Base-by-base conservation (phyloP, 2,888 invertebrate species). In the Holacanthella duospinosa region DNA sequence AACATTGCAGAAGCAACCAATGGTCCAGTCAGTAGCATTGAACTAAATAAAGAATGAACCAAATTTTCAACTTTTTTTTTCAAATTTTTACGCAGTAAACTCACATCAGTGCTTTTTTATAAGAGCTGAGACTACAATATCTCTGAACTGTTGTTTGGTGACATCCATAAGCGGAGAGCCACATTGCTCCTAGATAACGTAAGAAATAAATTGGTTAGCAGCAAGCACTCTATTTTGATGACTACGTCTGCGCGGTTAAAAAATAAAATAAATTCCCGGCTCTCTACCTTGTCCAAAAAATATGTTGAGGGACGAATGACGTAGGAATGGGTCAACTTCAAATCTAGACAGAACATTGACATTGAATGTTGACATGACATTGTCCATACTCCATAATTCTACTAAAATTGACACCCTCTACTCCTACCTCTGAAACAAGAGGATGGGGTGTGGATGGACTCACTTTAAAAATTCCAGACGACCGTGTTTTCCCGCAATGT, bases 131-230 rank as follows among this genome's bases (percentile, higher is more conserved):
- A 58, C 71, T 71, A 61, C 72, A 74, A 55, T 74, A 74, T 16
- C 74, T 56, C 62, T 74, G 73, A 6, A 75, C 75, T n/a, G 74
- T 70, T 19, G 74, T 74, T 65, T 74, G 74, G 29, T 71, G 71
- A 29, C 73, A 74, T 2, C 74, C 73, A 60, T 74, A 74, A 24
- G 71, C 68, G n/a, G 68, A 70, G 25, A 71, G 58, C 55, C 69
- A 67, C 61, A 69, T 69, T 12, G 69, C 54, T 0, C 65, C 64
- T 56, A 26, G 19, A 55, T 6, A 12, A 36, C 36, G 36, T 36
- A n/a, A n/a, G 36, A 9, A 36, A 36, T 16, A 36, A 36, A 36
- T 36, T 36, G 36, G 6, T n/a, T n/a, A n/a, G n/a, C n/a, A n/a
- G n/a, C n/a, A n/a, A n/a, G n/a, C n/a, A n/a, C n/a, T n/a, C n/a